Conservation (phyloP, 1,140 invertebrate species). For the Pararge aegeria region DNA sequence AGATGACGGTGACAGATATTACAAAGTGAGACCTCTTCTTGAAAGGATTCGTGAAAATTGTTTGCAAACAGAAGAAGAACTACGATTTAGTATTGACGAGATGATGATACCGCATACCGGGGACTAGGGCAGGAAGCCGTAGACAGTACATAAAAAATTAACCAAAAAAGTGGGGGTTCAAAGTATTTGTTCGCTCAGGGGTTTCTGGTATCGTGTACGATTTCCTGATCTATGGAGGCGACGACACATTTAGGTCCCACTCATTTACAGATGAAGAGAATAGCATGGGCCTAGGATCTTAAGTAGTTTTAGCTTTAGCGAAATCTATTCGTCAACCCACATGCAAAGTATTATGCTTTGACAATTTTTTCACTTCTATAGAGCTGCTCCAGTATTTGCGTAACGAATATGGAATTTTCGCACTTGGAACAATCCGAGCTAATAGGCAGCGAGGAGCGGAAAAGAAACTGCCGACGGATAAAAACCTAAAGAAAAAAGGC, state of each 20-base stretch:
- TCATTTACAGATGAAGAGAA: conserved; percentile 34
- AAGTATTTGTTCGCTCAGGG: conserved; percentile 54
- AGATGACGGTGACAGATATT: conserved; percentile 22
- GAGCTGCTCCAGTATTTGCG: conserved; percentile 29
- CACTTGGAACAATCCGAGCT: conserved; percentile 29
- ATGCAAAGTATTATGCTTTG: conserved; percentile 31
- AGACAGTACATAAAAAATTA: conserved; percentile 43
- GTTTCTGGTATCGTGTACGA: conserved; percentile 50
- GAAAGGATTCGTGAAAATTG: conserved; percentile 26
- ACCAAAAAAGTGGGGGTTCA: conserved; percentile 55
- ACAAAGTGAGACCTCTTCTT: conserved; percentile 29
- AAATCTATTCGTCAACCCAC: conserved; percentile 30
- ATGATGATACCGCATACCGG: conserved; percentile 29
- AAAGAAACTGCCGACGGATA: conserved; percentile 26
- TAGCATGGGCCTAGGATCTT: conserved; percentile 33
- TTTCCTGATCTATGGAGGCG: conserved; percentile 53
- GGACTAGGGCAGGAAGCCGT: conserved; percentile 46
- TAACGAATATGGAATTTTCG: conserved; percentile 35
- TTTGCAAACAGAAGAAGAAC: conserved; percentile 23
- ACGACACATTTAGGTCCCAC: conserved; percentile 35
- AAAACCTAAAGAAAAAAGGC: conserved; percentile 30
- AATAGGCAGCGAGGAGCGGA: conserved; percentile 32
- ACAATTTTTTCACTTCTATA: conserved; percentile 38
- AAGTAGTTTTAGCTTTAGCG: conserved; percentile 35
- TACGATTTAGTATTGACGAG: conserved; percentile 6